Evolutionary conservation across 2,113 vertebrate genomes (phyloP).

Genomic region (Psilopogon haemacephalus): DNA sequence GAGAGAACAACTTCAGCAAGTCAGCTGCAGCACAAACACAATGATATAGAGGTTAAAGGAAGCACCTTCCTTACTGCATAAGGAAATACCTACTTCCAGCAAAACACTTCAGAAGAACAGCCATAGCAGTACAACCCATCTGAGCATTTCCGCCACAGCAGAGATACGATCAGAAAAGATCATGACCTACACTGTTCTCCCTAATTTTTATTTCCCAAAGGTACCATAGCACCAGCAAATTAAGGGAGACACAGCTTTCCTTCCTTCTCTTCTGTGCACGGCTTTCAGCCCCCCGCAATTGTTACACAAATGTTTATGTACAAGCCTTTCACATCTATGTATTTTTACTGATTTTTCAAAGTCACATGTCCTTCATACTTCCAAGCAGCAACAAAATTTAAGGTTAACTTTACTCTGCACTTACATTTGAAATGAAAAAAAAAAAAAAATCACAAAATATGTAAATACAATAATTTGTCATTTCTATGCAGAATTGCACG

Average conservation of each 20-base stretch:
- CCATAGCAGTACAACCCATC: not conserved
- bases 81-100: constrained; percentile 5
- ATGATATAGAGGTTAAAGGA: not conserved
- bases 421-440: not conserved
- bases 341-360: not conserved
- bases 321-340: not conserved
- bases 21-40: not conserved
- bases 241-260: not conserved
- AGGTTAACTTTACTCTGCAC: not conserved
- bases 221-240: not conserved
- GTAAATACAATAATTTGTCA: not conserved
- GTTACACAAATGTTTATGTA: not conserved
- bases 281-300: not conserved
- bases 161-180: not conserved
- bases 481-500: not conserved
- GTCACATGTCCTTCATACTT: not conserved
- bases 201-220: constrained; percentile 3
- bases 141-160: not conserved
- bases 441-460: not conserved
- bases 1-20: not conserved
- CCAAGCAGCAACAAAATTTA: not conserved
- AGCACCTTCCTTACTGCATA: not conserved
- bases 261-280: not conserved
- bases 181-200: not conserved
- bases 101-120: not conserved